Evolutionary conservation across 2,797 vertebrate genomes (phyloP).

Genomic region (Nasua narica): DNA sequence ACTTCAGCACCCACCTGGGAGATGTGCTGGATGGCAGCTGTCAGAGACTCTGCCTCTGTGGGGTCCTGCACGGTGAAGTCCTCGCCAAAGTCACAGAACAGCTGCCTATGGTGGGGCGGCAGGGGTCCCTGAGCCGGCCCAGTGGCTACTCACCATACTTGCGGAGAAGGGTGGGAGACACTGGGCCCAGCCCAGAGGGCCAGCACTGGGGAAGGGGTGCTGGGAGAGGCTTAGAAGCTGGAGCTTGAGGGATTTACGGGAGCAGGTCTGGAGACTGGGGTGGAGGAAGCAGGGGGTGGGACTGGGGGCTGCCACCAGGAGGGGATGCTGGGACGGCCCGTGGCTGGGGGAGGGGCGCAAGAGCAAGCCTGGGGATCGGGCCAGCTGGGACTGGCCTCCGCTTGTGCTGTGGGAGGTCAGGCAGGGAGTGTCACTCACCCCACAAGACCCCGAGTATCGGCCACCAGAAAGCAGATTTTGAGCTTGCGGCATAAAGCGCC

Average conservation of each 20-base stretch:
- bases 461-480: conserved; percentile 87
- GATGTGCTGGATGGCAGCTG: conserved; percentile 83
- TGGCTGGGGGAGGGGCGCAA: neutral
- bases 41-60: conserved; percentile 82
- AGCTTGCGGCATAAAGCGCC: conserved; percentile 86
- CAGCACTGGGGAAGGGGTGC: neutral
- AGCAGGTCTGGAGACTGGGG: neutral
- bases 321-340: neutral
- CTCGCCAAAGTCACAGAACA: conserved; percentile 95
- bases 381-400: neutral
- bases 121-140: neutral
- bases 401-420: neutral
- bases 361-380: neutral
- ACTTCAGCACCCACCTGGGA: conserved; percentile 84
- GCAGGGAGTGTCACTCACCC: conserved; percentile 83
- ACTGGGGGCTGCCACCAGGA: neutral
- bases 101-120: conserved; percentile 83
- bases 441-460: conserved; percentile 90
- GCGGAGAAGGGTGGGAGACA: neutral
- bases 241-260: neutral
- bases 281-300: neutral
- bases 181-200: neutral
- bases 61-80: conserved; percentile 84
- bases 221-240: neutral
- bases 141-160: neutral